Evolutionary conservation across 1,140 invertebrate species (phyloP), one percentile per base, ranked within the genome.

Genomic region (Solenopsis fugax): DNA sequence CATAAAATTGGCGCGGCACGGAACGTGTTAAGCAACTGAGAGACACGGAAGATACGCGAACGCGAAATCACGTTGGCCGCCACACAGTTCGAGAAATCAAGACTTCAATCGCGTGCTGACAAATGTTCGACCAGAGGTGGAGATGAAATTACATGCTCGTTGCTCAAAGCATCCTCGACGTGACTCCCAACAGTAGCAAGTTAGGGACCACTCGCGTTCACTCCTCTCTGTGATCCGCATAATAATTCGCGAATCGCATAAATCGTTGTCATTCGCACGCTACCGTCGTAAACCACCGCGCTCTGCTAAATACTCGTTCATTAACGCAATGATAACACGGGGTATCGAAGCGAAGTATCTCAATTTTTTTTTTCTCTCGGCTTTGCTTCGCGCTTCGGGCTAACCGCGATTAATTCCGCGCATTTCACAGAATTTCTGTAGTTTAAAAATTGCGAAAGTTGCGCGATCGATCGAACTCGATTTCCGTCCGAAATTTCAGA

Each of bases 121-220:
- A 84, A 75, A 62, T 50, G 54, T 62, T 21, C 18, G 10, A n/a
- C 34, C 54, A 45, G 41, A 41, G 13, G 69, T 60, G 80, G 18
- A 84, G 54, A 73, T 84, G 69, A 84, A 84, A 84, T 84, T 84
- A 84, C 69, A 84, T 73, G 80, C 69, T 84, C 80, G 69, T 84
- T 84, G 67, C 54, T 73, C 80, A 73, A 84, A 75, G 80, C 77
- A 56, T 37, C 41, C 67, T 84, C 69, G 69, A 84, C 80, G 80
- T 84, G 80, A 73, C n/a, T 73, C 69, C 80, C 80, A 50, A 13
- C 21, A 73, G n/a, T 34, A 18, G 69, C 69, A 41, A 84, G 69
- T 84, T 75, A 84, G 80, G 24, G 80, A 84, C 62, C 73, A 60
- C 80, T 75, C 80, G 80, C 65, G 50, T 4, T 18, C 80, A 72